Conservation (phyloP, 2,797 vertebrate genomes). For the Melanotaenia parkinsoni region DNA sequence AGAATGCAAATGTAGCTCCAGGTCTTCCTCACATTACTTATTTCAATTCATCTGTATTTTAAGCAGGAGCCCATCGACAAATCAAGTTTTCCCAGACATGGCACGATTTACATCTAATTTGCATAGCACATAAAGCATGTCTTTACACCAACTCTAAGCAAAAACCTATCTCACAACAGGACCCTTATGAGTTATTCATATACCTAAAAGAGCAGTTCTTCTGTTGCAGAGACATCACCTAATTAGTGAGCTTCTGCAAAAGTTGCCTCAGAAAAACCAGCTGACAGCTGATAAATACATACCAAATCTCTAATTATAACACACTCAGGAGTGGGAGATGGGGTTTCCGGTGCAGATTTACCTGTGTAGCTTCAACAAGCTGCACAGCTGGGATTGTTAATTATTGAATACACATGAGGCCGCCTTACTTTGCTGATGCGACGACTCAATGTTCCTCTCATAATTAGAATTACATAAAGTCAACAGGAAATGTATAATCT, state of each 20-base stretch:
- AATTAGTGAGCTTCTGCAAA: constrained; percentile 42
- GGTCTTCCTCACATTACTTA: background rate
- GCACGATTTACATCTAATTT: constrained; percentile 21
- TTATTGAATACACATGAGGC: constrained; percentile 16
- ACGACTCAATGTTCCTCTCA: constrained; percentile 23
- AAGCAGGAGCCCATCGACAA: no score
- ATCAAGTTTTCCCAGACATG: background rate
- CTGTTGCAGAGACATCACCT: constrained; percentile 15
- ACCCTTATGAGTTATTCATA: constrained; percentile 9
- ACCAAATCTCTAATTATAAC: constrained; percentile 41
- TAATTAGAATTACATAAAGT: constrained; percentile 10
- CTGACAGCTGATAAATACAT: constrained; percentile 42
- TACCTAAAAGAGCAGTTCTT: background rate
- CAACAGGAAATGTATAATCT: background rate
- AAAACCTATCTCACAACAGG: background rate
- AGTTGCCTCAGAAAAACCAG: constrained; percentile 10
- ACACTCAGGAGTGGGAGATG: constrained; percentile 1
- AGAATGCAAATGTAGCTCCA: background rate
- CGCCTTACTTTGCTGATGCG: background rate
- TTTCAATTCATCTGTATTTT: background rate
- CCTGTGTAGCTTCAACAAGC: constrained; percentile 1
- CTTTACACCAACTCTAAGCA: constrained; percentile 11
- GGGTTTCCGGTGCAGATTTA: constrained; percentile 17
- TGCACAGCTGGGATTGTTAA: constrained; percentile 24
- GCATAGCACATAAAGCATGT: background rate